phyloP scores from a whole-genome alignment of 2,113 vertebrate species.

The Elanoides forficatus region DNA sequence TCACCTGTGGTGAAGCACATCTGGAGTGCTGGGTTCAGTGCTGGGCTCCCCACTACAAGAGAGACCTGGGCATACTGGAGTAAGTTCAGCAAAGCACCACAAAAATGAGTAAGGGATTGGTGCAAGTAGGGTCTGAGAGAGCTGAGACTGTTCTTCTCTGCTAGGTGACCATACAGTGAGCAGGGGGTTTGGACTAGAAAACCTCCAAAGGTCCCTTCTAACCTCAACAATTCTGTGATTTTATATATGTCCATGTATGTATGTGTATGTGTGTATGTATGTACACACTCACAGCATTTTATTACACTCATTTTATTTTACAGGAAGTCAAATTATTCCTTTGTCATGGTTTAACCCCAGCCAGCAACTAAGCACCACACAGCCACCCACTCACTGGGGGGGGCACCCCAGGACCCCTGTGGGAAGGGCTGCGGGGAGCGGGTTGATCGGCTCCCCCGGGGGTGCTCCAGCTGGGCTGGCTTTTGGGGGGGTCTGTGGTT shows the following conservation, averaged over 20 bases:
- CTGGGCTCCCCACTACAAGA: neutral
- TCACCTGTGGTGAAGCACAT: neutral
- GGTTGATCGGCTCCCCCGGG: fast-evolving
- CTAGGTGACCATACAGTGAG: neutral
- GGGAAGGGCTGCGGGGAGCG: neutral
- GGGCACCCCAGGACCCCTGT: neutral
- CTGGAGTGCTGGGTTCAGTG: neutral
- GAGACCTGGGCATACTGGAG: neutral
- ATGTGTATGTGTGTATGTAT: neutral
- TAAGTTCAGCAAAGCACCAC: neutral
- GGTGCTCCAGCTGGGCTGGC: neutral
- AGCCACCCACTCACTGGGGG: too few species aligned
- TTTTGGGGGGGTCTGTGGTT: fast-evolving
- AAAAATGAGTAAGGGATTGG: neutral
- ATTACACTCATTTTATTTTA: neutral
- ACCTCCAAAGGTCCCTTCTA: neutral
- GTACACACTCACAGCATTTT: neutral
- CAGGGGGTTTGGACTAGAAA: neutral
- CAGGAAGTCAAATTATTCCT: too few species aligned
- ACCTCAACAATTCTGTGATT: neutral
- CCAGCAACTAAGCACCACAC: too few species aligned
- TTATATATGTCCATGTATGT: neutral
- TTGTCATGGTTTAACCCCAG: too few species aligned
- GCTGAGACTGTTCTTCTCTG: neutral
- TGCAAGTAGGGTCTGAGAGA: neutral